Percentiles rank a stretch among this genome's conserved stretches.
phyloP scores from a whole-genome alignment of 2,888 invertebrate genomes.

The Seira sanloemensis region DNA sequence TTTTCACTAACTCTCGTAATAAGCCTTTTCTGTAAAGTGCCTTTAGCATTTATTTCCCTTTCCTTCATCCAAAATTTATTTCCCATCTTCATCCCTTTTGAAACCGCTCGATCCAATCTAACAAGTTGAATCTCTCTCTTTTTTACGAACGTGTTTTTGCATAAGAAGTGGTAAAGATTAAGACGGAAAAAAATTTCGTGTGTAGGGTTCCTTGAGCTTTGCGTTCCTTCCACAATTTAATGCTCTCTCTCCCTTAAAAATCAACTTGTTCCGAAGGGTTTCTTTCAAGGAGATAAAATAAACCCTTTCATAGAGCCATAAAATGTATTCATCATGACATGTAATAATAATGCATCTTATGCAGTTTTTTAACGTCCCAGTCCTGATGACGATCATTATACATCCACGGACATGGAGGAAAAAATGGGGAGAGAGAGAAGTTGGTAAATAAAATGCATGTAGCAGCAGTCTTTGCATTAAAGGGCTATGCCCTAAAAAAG shows the following conservation, averaged over 20 bases:
- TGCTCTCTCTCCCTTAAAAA: slow-evolving; percentile 29
- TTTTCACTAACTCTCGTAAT: background rate
- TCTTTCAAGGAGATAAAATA: slow-evolving; percentile 27
- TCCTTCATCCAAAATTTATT: background rate
- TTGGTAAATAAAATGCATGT: slow-evolving; percentile 12
- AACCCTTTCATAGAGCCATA: slow-evolving; percentile 45
- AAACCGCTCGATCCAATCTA: slow-evolving; percentile 18
- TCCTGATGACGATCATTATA: slow-evolving; percentile 26
- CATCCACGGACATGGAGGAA: background rate
- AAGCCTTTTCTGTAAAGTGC: slow-evolving; percentile 17
- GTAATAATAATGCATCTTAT: slow-evolving; percentile 58
- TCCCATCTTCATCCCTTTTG: background rate
- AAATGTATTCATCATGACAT: slow-evolving; percentile 61
- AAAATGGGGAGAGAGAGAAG: background rate
- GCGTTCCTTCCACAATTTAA: slow-evolving; percentile 19
- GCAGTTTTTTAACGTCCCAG: slow-evolving; percentile 37
- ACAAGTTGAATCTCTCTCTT: slow-evolving; percentile 43
- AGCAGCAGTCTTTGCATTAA: slow-evolving; percentile 20
- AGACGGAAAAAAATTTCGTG: slow-evolving; percentile 13
- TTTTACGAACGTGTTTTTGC: slow-evolving; percentile 55
- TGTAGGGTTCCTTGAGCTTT: slow-evolving; percentile 16
- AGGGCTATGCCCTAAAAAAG: slow-evolving; percentile 49
- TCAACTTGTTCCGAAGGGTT: slow-evolving; percentile 20
- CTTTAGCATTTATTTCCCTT: slow-evolving; percentile 1
- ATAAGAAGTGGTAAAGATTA: slow-evolving; percentile 60